These are phyloP conservation scores for Tenthredo distinguenda DNA, from an alignment of 2,888 invertebrate species.

Conservation along the genomic window DNA sequence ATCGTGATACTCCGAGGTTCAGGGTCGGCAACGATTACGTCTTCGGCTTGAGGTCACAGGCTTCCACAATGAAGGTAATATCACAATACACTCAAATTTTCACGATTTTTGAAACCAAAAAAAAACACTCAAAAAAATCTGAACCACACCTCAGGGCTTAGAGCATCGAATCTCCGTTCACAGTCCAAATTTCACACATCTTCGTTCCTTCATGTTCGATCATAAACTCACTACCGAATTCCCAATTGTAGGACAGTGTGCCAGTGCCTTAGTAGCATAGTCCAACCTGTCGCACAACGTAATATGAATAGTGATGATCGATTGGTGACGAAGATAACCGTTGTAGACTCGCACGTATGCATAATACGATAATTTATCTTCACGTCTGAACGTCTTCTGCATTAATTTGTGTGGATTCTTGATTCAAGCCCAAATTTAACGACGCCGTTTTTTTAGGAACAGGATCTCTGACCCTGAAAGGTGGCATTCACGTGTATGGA, in stretches of 20 bases:
- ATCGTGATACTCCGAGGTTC: background rate
- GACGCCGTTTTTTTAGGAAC: background rate
- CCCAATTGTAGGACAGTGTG: constrained; percentile 40
- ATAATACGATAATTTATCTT: background rate
- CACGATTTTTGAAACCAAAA: background rate
- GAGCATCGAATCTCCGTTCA: background rate
- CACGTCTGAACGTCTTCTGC: background rate
- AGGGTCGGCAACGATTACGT: background rate
- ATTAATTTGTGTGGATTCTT: background rate
- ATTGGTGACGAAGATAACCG: constrained; percentile 1
- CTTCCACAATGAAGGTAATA: constrained; percentile 29
- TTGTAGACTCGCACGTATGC: background rate
- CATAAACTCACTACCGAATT: background rate
- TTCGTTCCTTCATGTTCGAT: background rate
- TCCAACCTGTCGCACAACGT: background rate
- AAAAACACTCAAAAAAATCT: background rate
- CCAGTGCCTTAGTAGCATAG: background rate
- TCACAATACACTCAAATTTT: background rate
- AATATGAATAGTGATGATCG: constrained; percentile 39
- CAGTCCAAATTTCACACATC: background rate
- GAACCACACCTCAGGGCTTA: background rate
- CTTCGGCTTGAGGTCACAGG: background rate
- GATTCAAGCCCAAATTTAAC: background rate
- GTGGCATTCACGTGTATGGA: background rate
- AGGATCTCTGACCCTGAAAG: background rate